Base-by-base conservation (phyloP, 2,113 vertebrate species). In the Myrmophylax atrothorax region DNA sequence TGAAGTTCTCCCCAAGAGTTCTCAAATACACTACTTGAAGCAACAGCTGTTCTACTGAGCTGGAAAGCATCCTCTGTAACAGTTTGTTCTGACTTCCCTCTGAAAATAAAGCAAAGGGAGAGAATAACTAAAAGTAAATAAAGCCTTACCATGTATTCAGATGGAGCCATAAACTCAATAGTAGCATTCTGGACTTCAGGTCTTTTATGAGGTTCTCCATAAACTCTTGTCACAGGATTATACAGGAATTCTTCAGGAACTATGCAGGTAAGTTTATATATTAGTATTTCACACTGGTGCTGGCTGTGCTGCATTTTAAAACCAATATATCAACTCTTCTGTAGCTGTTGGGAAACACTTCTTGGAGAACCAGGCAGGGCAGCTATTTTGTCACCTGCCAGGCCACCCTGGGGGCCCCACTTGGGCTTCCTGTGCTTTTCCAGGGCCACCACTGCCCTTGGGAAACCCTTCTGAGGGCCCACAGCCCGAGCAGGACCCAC, bases 241-340 rank as follows among this genome's bases (percentile, higher is more conserved):
- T 99, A 99, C 98, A 99, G 99, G 92, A 99, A 99, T 96, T 99
- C 99, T 97, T 99, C 99, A 89, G 99, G 99, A 97, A 99, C 99
- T 99, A 93, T 4, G 56, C n/a, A 67, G 52, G 10, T 20, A 93
- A 90, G 14, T 80, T 73, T 56, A 72, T 5, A 44, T 7, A 18
- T 87, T 81, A 85, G 24, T 50, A 91, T 12, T 91, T 91, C 53
- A 70, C 49, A 56, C 18, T 13, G 79, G n/a, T 12, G 77, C n/a
- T 44, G 64, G 33, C 47, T 40, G 19, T 38, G 26, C 17, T 80
- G 52, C 22, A 40, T 60, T 80, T 88, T 74, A 73, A 58, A 90
- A 58, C 46, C 85, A 84, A 60, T 10, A 6, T 3, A 60, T 38
- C 25, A 47, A 40, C 40, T 40, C 28, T 59, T 62, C 26, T 46